phyloP scores from a whole-genome alignment of 2,113 vertebrate species.

The Halichoeres trimaculatus region DNA sequence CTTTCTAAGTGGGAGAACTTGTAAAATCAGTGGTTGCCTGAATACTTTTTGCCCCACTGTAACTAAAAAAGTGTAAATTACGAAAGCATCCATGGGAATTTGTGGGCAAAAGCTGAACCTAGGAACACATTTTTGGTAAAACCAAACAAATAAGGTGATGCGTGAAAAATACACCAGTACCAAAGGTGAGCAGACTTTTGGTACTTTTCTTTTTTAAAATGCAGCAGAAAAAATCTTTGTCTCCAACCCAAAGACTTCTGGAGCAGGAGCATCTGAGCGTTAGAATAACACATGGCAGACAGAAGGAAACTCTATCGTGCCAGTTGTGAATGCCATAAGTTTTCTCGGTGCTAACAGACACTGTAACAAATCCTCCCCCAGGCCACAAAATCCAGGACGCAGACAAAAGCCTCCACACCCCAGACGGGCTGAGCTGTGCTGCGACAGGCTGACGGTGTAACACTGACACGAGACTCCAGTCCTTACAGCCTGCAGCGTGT shows the following conservation, averaged over 20 bases:
- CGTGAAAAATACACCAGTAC: too few relatives aligned
- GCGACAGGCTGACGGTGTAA: conserved; percentile 12
- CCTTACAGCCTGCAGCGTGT: conserved; percentile 4
- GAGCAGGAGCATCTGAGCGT: conserved; percentile 10
- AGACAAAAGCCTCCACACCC: conserved; percentile 64
- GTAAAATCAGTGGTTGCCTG: too few relatives aligned
- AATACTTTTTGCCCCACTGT: too few relatives aligned
- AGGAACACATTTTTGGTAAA: background rate
- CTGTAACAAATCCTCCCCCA: conserved; percentile 62
- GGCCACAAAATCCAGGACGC: conserved; percentile 60
- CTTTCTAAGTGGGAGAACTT: too few relatives aligned
- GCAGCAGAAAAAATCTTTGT: background rate
- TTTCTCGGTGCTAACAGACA: conserved; percentile 38
- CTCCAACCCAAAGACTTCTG: too few relatives aligned
- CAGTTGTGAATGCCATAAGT: conserved; percentile 50
- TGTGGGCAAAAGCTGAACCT: background rate
- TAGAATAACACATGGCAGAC: conserved; percentile 65
- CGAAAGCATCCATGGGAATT: background rate
- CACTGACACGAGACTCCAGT: conserved; percentile 1
- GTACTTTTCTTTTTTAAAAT: background rate
- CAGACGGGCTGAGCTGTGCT: conserved; percentile 41
- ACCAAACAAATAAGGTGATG: too few relatives aligned
- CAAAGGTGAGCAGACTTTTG: too few relatives aligned
- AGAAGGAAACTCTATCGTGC: conserved; percentile 67
- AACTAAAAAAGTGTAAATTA: background rate